Evolutionary conservation across 2,797 vertebrate genomes (phyloP), one percentile per base, ranked within the genome.

Genomic region (Eutrigla gurnardus): DNA sequence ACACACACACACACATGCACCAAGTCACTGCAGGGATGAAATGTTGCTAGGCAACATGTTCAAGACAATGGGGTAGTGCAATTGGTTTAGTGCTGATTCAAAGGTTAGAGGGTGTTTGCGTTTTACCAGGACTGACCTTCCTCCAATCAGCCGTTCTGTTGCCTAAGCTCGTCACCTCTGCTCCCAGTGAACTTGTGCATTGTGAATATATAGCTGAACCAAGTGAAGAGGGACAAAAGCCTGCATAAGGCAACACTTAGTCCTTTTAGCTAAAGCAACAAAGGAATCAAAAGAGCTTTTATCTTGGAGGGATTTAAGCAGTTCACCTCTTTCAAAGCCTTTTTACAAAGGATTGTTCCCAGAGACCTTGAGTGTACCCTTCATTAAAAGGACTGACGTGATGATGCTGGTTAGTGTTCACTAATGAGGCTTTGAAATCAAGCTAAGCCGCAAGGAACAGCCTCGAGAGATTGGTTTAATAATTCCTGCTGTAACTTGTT

Each of bases 11-110:
- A 43, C 66, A 45, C 74, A 83, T 42, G 13, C 62, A 74, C 72
- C 18, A 43, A 78, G 18, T 70, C 74, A 50, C 84, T 83, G 85
- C 80, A 63, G 78, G 86, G 90, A 90, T 84, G 70, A 64, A 65
- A 85, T 73, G 90, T 94, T 92, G 92, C 91, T 89, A 92, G 82
- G 92, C 87, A 89, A 92, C 90, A 13, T 73, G 25, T 71, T 75
- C 49, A 77, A 89, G 88, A 90, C 88, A 78, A 81, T 71, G 60
- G 83, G 50, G 78, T 81, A 60, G 81, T 61, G 83, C 76, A 76
- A 68, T 88, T 78, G 88, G 77, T 90, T 88, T 89, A 62, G 61
- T 70, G 73, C 84, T 84, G 80, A 91, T 83, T 81, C 59, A 83
- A 88, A 87, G 89, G 90, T 93, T 90, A 85, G 72, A 83, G 83